Conservation (phyloP, 2,888 invertebrate species). For the Dynastes hyllus region DNA sequence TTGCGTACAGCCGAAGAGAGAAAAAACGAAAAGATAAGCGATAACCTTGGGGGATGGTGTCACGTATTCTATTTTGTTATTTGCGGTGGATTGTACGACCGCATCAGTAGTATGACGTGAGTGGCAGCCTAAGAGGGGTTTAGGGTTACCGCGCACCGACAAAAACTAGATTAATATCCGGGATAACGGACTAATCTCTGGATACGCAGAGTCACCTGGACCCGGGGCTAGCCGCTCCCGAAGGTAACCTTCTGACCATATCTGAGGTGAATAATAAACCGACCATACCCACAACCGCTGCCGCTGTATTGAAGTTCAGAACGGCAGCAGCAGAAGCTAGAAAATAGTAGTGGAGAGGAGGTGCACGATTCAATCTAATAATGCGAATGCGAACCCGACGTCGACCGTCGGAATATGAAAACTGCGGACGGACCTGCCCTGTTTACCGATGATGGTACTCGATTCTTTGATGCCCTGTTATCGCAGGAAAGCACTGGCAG, state of each 20-base stretch:
- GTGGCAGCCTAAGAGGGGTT: conserved; percentile 63
- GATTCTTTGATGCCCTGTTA: conserved; percentile 50
- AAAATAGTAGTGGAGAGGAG: conserved; percentile 13
- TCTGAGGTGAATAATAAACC: conserved; percentile 53
- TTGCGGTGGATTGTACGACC: conserved; percentile 51
- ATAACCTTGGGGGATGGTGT: conserved; percentile 64
- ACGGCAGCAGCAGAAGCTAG: conserved; percentile 25
- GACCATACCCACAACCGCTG: background rate
- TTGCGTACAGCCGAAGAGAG: conserved; percentile 23
- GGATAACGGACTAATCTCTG: conserved; percentile 53
- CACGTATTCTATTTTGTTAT: conserved; percentile 70
- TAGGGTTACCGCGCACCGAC: conserved; percentile 63
- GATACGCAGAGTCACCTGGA: conserved; percentile 50
- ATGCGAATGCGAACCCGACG: conserved; percentile 47
- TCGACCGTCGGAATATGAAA: conserved; percentile 51
- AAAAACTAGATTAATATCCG: conserved; percentile 66
- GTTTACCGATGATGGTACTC: conserved; percentile 51
- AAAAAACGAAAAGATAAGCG: conserved; percentile 46
- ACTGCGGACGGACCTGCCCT: conserved; percentile 50
- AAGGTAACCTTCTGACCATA: conserved; percentile 50
- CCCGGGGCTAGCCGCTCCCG: conserved; percentile 46
- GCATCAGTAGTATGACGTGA: conserved; percentile 63
- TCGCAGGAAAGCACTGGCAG: conserved; percentile 49
- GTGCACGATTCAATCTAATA: conserved; percentile 49
- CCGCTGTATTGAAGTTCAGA: conserved; percentile 9